Evolutionary conservation across 2,797 vertebrate species (phyloP).

Genomic region (Sebastes steindachneri): DNA sequence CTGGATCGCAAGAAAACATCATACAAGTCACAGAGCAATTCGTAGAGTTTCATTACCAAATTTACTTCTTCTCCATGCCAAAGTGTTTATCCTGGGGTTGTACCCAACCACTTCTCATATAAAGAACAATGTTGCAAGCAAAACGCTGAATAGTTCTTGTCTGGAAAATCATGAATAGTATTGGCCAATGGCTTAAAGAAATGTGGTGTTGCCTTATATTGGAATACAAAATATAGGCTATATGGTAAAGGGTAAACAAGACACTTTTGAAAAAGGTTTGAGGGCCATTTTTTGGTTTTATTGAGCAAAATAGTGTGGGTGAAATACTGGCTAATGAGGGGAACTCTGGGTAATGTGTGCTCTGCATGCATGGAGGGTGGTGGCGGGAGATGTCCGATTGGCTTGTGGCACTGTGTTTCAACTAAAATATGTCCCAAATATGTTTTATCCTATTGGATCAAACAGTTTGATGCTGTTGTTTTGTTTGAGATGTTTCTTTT

Average conservation of each 20-base stretch:
- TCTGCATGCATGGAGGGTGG: too few species aligned
- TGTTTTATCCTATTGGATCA: not conserved
- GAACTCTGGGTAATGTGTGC: too few species aligned
- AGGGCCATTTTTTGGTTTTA: fast-evolving
- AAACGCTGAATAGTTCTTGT: too few species aligned
- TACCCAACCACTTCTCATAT: too few species aligned
- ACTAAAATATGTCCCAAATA: not conserved
- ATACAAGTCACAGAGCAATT: not conserved
- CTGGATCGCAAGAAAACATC: not conserved
- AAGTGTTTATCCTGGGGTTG: too few species aligned
- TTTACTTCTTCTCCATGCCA: too few species aligned
- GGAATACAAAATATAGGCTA: too few species aligned
- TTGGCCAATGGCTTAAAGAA: too few species aligned
- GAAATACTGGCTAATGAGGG: too few species aligned
- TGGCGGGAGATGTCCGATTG: too few species aligned
- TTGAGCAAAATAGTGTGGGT: fast-evolving
- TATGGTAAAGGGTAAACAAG: not conserved
- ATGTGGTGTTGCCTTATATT: fast-evolving
- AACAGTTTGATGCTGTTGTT: not conserved
- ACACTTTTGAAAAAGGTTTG: not conserved
- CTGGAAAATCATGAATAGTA: too few species aligned
- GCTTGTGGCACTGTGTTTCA: not conserved
- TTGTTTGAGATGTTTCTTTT: too few species aligned
- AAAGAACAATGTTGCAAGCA: not conserved
- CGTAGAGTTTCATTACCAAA: not conserved